These are phyloP conservation scores for Camarhynchus parvulus DNA, from an alignment of 2,113 vertebrate genomes.

Conservation along the genomic window DNA sequence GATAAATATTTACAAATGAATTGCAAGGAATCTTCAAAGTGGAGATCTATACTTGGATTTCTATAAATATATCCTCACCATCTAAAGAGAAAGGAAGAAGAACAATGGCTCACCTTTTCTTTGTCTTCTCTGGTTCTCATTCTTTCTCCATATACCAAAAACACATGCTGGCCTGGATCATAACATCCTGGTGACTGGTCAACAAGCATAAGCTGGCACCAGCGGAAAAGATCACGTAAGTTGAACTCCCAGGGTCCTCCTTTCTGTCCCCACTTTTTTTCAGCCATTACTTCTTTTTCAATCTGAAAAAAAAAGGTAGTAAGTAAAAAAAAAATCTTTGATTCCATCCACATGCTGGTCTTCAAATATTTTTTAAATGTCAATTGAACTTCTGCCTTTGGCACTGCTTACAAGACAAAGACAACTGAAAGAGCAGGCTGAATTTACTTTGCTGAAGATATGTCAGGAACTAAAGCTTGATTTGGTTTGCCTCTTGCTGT, in stretches of 20 bases:
- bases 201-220: constrained; percentile 96
- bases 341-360: not conserved
- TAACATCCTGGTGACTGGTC: constrained; percentile 92
- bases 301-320: constrained; percentile 74
- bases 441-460: not conserved
- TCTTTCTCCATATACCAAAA: constrained; percentile 90
- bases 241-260: constrained; percentile 99
- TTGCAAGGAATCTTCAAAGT: not conserved
- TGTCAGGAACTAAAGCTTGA: not conserved
- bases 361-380: not conserved
- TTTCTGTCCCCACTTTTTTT: constrained; percentile 92
- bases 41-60: not conserved
- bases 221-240: constrained; percentile 94
- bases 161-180: constrained; percentile 91
- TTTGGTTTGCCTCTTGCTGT: not conserved
- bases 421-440: not conserved
- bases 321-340: not conserved
- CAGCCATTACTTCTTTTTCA: constrained; percentile 85
- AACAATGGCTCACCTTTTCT: constrained; percentile 77
- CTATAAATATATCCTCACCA: not conserved
- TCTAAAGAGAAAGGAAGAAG: not conserved
- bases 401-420: not conserved
- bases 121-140: constrained; percentile 91
- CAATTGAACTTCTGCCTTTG: not conserved
- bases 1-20: not conserved